Base-by-base conservation (phyloP, 2,888 invertebrate species). In the Cybosia mesomella region DNA sequence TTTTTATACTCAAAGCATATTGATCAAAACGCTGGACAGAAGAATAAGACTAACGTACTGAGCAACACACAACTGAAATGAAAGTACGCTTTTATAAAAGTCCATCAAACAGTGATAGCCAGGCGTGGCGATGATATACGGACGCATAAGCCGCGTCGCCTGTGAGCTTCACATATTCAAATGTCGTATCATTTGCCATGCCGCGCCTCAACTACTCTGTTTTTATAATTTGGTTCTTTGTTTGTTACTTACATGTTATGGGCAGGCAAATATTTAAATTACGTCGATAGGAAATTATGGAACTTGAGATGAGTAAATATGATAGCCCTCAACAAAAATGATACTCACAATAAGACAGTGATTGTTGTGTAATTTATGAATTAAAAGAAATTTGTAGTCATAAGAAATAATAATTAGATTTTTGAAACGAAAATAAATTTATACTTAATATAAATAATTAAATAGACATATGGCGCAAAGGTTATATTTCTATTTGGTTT, bases 141-240 rank as follows among this genome's bases (percentile, higher is more conserved):
- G 39, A 54, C 11, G 65, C 28, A 66, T 53, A 62, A 66, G 62
- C 62, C 39, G 32, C 69, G 39, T 62, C 57, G 54, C 64, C 66
- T 68, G 43, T 61, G 43, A 39, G 39, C 58, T 66, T 67, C 67
- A 71, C 66, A 69, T 69, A 74, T 79, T 76, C 71, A 79, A 79
- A 79, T 76, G 67, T 63, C 70, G 54, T 28, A 68, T 68, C 66
- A 70, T 70, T 79, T 73, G 22, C 67, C 58, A 69, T 58, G n/a
- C 55, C 18, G 43, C 59, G 58, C 62, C 54, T 63, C 65, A n/a
- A 58, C 58, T 67, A 24, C 53, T 28, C 49, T 62, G 55, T 62
- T 58, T 67, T 24, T 58, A 62, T 58, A 39, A 43, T 43, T 61
- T n/a, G 18, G 0, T 59, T 54, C 22, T 36, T 49, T n/a, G 24